Evolutionary conservation across 1,140 invertebrate species (phyloP).

Genomic region (Eciton burchellii): DNA sequence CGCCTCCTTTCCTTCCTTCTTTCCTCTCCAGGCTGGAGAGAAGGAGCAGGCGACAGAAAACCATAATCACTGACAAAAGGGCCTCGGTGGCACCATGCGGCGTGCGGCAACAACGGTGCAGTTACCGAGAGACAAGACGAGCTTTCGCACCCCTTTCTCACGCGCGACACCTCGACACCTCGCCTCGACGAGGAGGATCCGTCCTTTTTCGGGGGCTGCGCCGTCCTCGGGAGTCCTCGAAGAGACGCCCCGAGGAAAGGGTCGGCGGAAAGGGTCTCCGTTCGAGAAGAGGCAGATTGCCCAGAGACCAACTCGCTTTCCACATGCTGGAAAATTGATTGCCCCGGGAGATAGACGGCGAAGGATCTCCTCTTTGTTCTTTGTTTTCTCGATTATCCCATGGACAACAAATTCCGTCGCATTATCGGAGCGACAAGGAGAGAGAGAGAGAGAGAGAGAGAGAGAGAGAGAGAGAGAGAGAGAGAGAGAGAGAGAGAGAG

Average conservation of each 20-base stretch:
- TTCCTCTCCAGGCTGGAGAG: conserved; percentile 18
- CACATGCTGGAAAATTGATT: conserved; percentile 52
- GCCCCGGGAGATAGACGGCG: background rate
- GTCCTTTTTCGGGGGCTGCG: conserved; percentile 50
- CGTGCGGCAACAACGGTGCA: conserved; percentile 46
- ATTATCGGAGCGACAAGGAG: background rate
- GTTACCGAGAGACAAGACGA: conserved; percentile 64
- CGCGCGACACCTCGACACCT: conserved; percentile 65
- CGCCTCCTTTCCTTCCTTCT: conserved; percentile 48
- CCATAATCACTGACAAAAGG: conserved; percentile 72
- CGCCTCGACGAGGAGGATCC: conserved; percentile 42
- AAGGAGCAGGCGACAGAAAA: conserved; percentile 69
- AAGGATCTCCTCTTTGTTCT: conserved; percentile 1
- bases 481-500: no score
- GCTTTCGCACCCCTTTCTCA: conserved; percentile 74
- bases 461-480: no score
- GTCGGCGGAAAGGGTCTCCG: conserved; percentile 21
- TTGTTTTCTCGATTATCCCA: background rate
- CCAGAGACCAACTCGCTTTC: background rate
- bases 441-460: no score
- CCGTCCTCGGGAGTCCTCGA: conserved; percentile 38
- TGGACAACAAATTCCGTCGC: conserved; percentile 3
- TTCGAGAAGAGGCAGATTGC: conserved; percentile 12
- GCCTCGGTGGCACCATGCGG: conserved; percentile 54
- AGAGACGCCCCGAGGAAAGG: conserved; percentile 40